Percentiles rank a stretch among this genome's conserved stretches.
phyloP scores from a whole-genome alignment of 1,140 invertebrate genomes.

The Dufourea novaeangliae region DNA sequence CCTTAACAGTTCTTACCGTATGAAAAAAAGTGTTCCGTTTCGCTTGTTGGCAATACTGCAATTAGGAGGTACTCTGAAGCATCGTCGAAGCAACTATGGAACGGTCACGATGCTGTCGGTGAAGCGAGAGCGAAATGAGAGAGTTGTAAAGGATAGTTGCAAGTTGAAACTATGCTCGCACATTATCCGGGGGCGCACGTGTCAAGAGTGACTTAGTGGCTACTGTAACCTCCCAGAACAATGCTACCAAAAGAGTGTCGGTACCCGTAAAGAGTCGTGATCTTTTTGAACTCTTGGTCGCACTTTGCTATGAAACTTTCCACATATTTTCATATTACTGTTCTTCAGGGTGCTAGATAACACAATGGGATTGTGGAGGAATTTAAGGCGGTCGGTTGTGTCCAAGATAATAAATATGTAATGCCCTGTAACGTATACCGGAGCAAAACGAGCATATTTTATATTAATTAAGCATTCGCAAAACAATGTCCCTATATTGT shows the following conservation, averaged over 20 bases:
- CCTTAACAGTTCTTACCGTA: conserved; percentile 4
- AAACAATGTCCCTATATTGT: too few species aligned
- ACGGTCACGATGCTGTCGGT: not conserved
- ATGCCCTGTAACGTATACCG: not conserved
- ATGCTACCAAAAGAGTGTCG: conserved; percentile 31
- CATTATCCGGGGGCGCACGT: conserved; percentile 61
- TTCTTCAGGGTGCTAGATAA: not conserved
- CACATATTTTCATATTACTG: conserved; percentile 19
- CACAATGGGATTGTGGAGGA: not conserved
- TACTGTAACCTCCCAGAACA: conserved; percentile 60
- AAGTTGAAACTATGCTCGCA: conserved; percentile 67
- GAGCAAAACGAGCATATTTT: too few species aligned
- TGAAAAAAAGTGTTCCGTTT: not conserved
- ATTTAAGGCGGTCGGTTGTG: not conserved
- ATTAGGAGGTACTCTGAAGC: conserved; percentile 7
- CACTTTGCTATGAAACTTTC: not conserved
- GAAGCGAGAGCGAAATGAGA: not conserved
- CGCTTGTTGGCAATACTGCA: conserved; percentile 14
- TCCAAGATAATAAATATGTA: not conserved
- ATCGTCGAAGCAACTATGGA: not conserved
- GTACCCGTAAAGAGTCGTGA: conserved; percentile 38
- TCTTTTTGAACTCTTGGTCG: conserved; percentile 11
- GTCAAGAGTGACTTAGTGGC: conserved; percentile 67
- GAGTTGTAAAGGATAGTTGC: conserved; percentile 37
- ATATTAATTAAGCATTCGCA: too few species aligned